Evolutionary conservation across 2,113 vertebrate genomes (phyloP).

Genomic region (Rhabdomys dilectus): DNA sequence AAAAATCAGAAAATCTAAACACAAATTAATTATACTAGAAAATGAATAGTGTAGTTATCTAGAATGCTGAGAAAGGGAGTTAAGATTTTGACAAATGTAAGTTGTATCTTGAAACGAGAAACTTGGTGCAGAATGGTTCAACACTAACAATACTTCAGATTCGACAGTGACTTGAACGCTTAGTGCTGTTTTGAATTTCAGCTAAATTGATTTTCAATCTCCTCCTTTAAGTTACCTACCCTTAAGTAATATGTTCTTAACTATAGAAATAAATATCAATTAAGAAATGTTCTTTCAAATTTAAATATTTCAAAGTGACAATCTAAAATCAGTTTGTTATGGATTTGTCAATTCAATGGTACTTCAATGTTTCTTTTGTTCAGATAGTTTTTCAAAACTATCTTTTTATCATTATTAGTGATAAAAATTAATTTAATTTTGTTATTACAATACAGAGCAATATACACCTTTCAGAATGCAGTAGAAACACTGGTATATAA

Average conservation of each 20-base stretch:
- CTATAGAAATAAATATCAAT: neutral
- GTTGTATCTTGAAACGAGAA: neutral
- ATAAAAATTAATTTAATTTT: neutral
- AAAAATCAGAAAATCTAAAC: neutral
- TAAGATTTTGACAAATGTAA: neutral
- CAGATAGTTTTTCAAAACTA: neutral
- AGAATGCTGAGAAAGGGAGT: neutral
- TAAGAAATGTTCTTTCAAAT: neutral
- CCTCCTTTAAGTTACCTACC: neutral
- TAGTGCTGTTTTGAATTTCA: neutral
- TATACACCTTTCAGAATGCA: neutral
- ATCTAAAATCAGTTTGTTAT: neutral
- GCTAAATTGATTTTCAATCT: neutral
- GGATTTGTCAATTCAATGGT: neutral
- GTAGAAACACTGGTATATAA: neutral
- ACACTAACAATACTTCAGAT: neutral
- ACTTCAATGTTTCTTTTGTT: neutral
- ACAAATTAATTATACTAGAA: constrained; percentile 1
- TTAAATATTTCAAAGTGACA: neutral
- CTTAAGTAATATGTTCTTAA: neutral
- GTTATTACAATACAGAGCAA: neutral
- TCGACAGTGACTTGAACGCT: neutral
- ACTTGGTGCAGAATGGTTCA: neutral
- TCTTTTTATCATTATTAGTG: too few relatives aligned
- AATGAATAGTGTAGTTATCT: neutral